phyloP scores from a whole-genome alignment of 2,113 vertebrate genomes.

The Holacanthus passer region DNA sequence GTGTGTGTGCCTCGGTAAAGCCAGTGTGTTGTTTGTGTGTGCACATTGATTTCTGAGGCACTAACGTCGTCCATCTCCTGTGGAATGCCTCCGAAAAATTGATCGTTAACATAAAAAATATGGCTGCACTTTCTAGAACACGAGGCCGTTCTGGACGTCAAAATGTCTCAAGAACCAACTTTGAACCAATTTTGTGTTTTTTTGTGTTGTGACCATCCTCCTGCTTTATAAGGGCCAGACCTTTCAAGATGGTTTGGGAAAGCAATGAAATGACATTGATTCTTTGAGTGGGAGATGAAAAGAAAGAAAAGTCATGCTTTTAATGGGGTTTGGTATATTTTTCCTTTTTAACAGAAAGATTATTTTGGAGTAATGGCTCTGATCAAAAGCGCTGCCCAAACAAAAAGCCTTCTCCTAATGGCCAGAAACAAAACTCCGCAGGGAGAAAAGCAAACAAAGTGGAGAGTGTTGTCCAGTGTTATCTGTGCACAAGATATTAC shows the following conservation, averaged over 20 bases:
- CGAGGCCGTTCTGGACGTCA: background rate
- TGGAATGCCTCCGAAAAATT: background rate
- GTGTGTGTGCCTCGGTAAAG: background rate
- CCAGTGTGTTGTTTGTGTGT: background rate
- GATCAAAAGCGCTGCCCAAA: slow-evolving; percentile 4
- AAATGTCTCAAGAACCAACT: background rate
- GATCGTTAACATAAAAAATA: background rate
- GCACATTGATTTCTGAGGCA: slow-evolving; percentile 19
- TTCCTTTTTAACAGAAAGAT: background rate
- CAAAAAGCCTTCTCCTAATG: background rate
- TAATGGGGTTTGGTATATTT: background rate
- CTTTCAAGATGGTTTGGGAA: background rate
- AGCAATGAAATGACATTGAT: background rate
- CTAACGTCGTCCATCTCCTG: slow-evolving; percentile 14
- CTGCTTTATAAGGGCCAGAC: too few species aligned
- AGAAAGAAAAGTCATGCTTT: background rate
- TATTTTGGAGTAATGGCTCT: background rate
- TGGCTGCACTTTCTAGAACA: slow-evolving; percentile 1
- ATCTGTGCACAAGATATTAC: background rate
- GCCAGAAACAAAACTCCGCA: background rate
- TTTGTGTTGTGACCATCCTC: too few species aligned
- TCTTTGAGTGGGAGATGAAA: background rate
- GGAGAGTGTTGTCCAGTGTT: background rate
- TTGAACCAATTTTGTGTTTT: background rate
- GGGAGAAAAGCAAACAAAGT: background rate